phyloP scores from a whole-genome alignment of 2,797 vertebrate genomes.

The Anguilla pacifica region DNA sequence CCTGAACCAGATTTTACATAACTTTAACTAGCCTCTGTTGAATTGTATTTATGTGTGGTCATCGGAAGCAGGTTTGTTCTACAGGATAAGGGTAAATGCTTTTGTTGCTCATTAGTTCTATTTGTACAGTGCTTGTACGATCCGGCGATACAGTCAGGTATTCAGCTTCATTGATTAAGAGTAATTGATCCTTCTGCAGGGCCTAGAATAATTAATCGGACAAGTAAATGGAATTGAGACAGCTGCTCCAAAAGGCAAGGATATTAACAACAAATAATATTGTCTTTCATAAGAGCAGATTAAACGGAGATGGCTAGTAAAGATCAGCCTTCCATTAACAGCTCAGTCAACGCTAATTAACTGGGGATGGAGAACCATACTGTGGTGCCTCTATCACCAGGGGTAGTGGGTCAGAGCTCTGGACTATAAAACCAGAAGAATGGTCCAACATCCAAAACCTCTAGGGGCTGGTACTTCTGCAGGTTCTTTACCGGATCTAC shows the following conservation, averaged over 20 bases:
- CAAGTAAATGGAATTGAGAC: background rate
- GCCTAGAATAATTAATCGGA: background rate
- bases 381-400: background rate
- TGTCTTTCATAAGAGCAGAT: background rate
- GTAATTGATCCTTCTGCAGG: background rate
- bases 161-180: background rate
- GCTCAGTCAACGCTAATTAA: background rate
- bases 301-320: background rate
- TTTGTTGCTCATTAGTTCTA: background rate
- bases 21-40: background rate
- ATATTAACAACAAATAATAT: background rate
- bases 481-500: background rate
- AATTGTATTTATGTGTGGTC: background rate
- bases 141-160: background rate
- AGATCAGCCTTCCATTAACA: conserved; percentile 8
- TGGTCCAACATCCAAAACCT: background rate
- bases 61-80: background rate
- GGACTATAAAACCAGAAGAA: background rate
- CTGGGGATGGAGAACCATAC: background rate
- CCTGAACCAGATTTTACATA: background rate
- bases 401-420: background rate
- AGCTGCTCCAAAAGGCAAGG: background rate
- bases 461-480: no score
- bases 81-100: background rate
- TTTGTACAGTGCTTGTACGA: background rate